Evolutionary conservation across 2,888 invertebrate genomes (phyloP), one percentile per base, ranked within the genome.

Genomic region (Thera britannica): DNA sequence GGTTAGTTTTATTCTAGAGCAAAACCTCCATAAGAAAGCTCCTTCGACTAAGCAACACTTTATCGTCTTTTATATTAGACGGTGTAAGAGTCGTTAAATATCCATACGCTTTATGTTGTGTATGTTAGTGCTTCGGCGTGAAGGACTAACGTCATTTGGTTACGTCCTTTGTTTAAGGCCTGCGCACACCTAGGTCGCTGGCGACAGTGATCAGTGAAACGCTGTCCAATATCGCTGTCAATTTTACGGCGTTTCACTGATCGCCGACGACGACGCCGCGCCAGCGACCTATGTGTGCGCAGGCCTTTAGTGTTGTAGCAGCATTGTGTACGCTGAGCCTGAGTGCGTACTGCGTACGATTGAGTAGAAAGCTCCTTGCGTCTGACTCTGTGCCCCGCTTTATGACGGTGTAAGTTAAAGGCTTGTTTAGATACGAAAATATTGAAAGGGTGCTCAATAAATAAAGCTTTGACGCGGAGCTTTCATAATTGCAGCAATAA

Each of bases 1-100:
- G 9, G 38, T 4, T 34, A 23, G 34, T 52, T 7, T 23, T 38
- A 12, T 56, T 2, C 12, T 41, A 6, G 7, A 41, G 34, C 34
- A 9, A 5, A 11, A 34, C 38, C 56, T 56, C 66, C 66, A 58
- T 41, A 35, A 9, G 7, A 7, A 3, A 38, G 48, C 38, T 58
- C 35, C 67, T 62, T 62, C 36, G 23, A 65, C 58, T 58, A 36
- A 62, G 67, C 66, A 67, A 68, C 72, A 68, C 77, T 80, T 81
- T 81, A 81, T 81, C 81, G 81, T 75, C 59, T 75, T 72, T 78
- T 75, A 79, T 83, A 82, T 82, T 79, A 82, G 80, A 79, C 75
- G 76, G 75, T 70, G 77, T 75, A 75, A 79, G 75, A 74, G 75
- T 74, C 77, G 79, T 82, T 81, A 79, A 77, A 70, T 68, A 73